Conservation (phyloP, 2,113 vertebrate genomes). For the Chaetura pelagica region DNA sequence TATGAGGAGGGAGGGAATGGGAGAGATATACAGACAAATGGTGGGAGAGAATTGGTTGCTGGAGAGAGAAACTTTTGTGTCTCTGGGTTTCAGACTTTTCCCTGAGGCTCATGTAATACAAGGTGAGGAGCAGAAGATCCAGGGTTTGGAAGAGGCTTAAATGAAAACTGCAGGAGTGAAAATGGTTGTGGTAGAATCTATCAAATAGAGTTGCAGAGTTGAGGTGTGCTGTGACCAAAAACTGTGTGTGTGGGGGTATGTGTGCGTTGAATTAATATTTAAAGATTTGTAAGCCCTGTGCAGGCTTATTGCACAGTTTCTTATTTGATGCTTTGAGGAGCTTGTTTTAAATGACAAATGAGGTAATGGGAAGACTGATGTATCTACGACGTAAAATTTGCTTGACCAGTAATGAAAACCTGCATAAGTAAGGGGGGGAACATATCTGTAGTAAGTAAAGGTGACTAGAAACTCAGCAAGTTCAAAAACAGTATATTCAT, state of each 20-base stretch:
- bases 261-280: neutral
- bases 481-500: neutral
- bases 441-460: neutral
- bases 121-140: neutral
- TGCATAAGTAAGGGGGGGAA: neutral
- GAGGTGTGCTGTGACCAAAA: neutral
- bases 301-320: neutral
- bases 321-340: neutral
- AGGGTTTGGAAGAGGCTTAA: neutral
- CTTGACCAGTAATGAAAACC: neutral
- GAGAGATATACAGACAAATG: neutral
- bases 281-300: neutral
- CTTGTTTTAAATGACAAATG: neutral
- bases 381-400: neutral
- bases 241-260: accelerated
- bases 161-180: neutral
- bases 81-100: neutral
- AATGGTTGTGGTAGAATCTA: neutral
- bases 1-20: neutral
- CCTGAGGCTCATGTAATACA: neutral
- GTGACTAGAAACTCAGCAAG: neutral
- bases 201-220: neutral
- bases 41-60: neutral
- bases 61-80: neutral
- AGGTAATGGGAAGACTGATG: neutral